Conservation (phyloP, 2,888 invertebrate genomes). For the Stenodera caucasica region DNA sequence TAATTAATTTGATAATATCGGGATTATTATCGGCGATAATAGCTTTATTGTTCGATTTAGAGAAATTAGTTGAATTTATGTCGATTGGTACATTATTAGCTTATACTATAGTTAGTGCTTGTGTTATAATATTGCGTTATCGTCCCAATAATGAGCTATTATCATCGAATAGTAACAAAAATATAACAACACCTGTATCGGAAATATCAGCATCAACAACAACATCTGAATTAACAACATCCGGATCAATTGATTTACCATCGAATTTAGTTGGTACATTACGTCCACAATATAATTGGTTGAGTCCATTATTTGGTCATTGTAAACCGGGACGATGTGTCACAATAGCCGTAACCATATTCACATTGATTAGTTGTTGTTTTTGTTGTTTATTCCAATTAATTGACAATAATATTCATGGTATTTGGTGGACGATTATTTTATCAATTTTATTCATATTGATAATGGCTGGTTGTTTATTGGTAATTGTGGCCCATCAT, state of each 20-base stretch:
- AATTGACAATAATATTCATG: constrained; percentile 57
- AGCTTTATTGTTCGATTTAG: constrained; percentile 83
- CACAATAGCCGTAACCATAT: constrained; percentile 70
- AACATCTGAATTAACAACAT: constrained; percentile 51
- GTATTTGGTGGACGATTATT: constrained; percentile 70
- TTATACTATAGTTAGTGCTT: constrained; percentile 89
- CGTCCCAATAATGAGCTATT: constrained; percentile 48
- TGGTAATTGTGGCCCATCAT: constrained; percentile 71
- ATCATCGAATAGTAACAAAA: constrained; percentile 32
- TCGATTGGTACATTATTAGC: constrained; percentile 87
- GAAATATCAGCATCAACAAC: constrained; percentile 48
- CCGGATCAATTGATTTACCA: constrained; percentile 49
- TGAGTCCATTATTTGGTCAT: constrained; percentile 73
- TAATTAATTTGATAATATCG: constrained; percentile 75
- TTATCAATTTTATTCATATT: constrained; percentile 65
- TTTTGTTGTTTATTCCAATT: constrained; percentile 70
- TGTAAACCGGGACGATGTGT: constrained; percentile 76
- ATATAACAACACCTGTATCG: constrained; percentile 47
- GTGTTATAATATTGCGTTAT: constrained; percentile 84
- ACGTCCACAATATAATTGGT: constrained; percentile 71
- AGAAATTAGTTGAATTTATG: constrained; percentile 92
- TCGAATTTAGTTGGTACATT: constrained; percentile 81
- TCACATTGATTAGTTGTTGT: constrained; percentile 67
- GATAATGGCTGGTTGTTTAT: constrained; percentile 66
- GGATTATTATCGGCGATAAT: constrained; percentile 75